Conservation (phyloP, 2,888 invertebrate species). For the Noctua pronuba region DNA sequence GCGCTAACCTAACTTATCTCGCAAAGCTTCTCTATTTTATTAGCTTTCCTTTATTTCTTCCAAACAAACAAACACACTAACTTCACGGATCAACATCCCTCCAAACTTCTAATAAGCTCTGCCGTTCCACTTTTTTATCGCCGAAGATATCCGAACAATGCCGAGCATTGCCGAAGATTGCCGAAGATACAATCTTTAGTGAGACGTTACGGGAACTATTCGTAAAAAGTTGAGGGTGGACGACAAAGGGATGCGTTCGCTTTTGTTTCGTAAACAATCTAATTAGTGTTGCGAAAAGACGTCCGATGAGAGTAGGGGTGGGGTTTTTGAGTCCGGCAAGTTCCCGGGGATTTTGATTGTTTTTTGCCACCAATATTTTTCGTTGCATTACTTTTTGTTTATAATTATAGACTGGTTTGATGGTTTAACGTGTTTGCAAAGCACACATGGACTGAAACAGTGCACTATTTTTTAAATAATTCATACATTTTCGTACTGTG, state of each 20-base stretch:
- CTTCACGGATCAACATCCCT: conserved; percentile 66
- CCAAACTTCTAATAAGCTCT: conserved; percentile 69
- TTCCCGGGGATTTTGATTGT: conserved; percentile 9
- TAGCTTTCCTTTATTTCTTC: conserved; percentile 62
- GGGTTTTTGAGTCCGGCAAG: conserved; percentile 12
- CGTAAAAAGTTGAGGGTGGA: conserved; percentile 68
- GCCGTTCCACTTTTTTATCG: conserved; percentile 64
- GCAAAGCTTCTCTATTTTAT: conserved; percentile 60
- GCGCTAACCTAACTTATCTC: conserved; percentile 32
- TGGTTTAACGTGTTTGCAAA: neutral
- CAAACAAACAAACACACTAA: conserved; percentile 64
- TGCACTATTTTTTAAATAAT: neutral
- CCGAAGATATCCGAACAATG: conserved; percentile 60
- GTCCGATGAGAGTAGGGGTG: conserved; percentile 42
- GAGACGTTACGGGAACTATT: conserved; percentile 67
- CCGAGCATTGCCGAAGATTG: conserved; percentile 51
- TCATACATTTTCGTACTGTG: neutral
- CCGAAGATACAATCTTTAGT: conserved; percentile 64
- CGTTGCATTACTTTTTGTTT: neutral
- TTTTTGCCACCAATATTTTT: neutral
- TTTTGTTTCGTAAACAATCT: conserved; percentile 80
- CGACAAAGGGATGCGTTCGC: conserved; percentile 72
- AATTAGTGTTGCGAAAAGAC: conserved; percentile 77
- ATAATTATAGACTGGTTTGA: neutral
- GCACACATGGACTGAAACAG: neutral